A percentile compares a stretch with the other conserved stretches of the same genome.
phyloP scores from a whole-genome alignment of 2,888 invertebrate genomes.

The Pristionchus maxplancki region DNA sequence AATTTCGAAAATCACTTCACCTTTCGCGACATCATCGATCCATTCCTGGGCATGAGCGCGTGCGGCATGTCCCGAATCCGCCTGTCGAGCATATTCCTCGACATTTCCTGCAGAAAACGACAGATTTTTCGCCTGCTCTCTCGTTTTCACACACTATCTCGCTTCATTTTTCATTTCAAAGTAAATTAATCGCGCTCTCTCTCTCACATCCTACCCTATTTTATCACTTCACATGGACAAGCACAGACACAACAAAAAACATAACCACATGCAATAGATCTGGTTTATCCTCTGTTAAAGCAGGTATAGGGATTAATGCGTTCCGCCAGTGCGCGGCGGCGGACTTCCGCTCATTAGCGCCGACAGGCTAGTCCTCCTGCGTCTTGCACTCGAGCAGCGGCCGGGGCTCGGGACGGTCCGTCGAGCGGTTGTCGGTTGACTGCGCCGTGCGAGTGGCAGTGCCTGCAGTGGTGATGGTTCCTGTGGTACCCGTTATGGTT shows the following conservation, averaged over 20 bases:
- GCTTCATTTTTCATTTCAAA: background rate
- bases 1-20: background rate
- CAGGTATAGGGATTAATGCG: background rate
- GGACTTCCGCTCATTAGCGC: background rate
- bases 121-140: background rate
- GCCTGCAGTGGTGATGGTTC: background rate
- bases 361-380: constrained; percentile 5
- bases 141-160: background rate
- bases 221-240: background rate
- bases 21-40: background rate
- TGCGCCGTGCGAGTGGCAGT: background rate
- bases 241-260: background rate
- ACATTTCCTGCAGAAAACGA: constrained; percentile 16
- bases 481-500: no score
- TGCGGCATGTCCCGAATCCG: constrained; percentile 36
- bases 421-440: background rate
- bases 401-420: background rate
- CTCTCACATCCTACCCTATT: no score
- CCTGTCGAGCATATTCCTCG: constrained; percentile 23
- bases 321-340: background rate
- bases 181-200: background rate
- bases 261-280: background rate
- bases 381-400: constrained; percentile 1
- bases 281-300: background rate
- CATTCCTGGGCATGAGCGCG: constrained; percentile 15